Evolutionary conservation across 2,113 vertebrate genomes (phyloP), one percentile per base, ranked within the genome.

Genomic region (Cacatua alba): DNA sequence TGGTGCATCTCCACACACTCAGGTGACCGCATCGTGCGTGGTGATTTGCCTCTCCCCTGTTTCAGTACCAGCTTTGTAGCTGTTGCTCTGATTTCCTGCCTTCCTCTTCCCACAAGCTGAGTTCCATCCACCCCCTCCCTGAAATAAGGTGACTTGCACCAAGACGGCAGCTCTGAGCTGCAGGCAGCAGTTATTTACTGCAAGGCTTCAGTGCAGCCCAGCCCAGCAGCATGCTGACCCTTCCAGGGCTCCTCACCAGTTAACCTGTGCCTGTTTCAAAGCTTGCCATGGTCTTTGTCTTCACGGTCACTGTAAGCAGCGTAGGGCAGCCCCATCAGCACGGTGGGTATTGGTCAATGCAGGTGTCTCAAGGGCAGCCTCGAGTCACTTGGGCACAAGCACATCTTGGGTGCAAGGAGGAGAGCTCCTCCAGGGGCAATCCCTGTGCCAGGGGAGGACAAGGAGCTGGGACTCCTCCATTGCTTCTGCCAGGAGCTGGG

Each of bases 21-120:
- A 33, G 46, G 26, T 77, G 83, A 62, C 1, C 1, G 37, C 15
- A 13, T 41, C 0, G 0, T 3, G 10, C 0, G 0, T 0, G 3
- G 53, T 6, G n/a, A 9, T 83, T 75, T 92, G 46, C 59, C 51
- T 83, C 68, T 53, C 53, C 17, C 2, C 49, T 69, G 67, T 31
- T 52, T 90, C 41, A 6, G 43, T 72, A 43, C 20, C 70, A 85
- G 70, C 37, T 74, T 51, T 6, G 15, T 33, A 46, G 94, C 35
- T 79, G 41, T 59, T 51, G 72, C 51, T 71, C 60, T 78, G 41
- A 48, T 88, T 83, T 86, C 69, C 64, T 46, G 21, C 65, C 77
- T 75, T 87, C 74, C 57, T 82, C 48, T 46, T 79, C 67, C 57
- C 44, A 39, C 39, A 9, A n/a, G 52, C 83, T 37, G 64, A 59